Evolutionary conservation across 2,113 vertebrate species (phyloP), one percentile per base, ranked within the genome.

Genomic region (Pipra filicauda): DNA sequence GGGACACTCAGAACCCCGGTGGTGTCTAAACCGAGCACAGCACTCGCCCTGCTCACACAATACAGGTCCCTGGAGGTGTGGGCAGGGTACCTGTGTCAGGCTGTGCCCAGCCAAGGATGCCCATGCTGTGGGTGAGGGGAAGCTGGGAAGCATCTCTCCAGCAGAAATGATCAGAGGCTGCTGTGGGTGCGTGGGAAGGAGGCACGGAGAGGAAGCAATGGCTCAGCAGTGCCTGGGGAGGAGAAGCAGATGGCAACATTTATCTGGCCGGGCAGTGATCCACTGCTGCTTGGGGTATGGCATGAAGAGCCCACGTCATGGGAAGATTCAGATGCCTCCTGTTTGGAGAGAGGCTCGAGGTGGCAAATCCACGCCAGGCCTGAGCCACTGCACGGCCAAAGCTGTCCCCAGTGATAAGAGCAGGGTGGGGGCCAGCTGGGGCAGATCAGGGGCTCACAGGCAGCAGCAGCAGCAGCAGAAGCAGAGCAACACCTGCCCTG

Each of bases 31-130:
- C 33, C 7, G 3, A 0, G 8, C 43, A 0, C 57, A 2, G 66
- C 0, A 3, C 26, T n/a, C 3, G 24, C 1, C 5, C 46, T 4
- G 41, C 69, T 26, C 1, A 9, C 20, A 7, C 5, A 9, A 1
- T 2, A 1, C 1, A 1, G 65, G 65, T 85, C 55, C 44, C 55
- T 1, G 39, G 43, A 18, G 31, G 8, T 19, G 41, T 19, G 35
- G 57, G 65, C 88, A 28, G 49, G n/a, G 26, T 23, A 26, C 21
- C 31, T 3, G 21, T 31, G 62, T 12, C 11, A 5, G 57, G 23
- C 67, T 2, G 1, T 1, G 33, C 51, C 7, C 78, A 28, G 55
- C 33, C 3, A 17, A 16, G 39, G 70, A 4, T 21, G 16, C 28
- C 71, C 4, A 9, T n/a, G 76, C 27, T 0, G 15, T 0, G 15